Base-by-base conservation (phyloP, 53 echinoderm and acorn worm genomes). In the Henricia sp. region DNA sequence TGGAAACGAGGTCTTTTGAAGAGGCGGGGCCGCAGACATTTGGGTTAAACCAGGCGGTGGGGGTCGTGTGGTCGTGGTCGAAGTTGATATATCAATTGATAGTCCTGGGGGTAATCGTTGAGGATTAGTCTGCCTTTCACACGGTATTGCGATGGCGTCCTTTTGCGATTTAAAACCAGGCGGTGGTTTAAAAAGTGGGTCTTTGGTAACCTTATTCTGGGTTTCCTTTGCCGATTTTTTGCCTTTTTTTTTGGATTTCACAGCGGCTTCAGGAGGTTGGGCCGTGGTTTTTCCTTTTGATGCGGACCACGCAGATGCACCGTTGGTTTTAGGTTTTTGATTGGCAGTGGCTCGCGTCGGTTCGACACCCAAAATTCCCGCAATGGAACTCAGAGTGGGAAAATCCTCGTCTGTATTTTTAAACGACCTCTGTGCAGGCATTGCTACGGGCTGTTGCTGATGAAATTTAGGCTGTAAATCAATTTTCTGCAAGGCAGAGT, bases 381-480 rank as follows among this genome's bases (percentile, higher is more conserved):
- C 99, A 6, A 99, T 99, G 2, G 99, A 94, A 51, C 99, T 94
- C 48, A 99, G 37, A 9, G 94, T 94, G 2, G 94, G 94, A 24
- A 94, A 94, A 38, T 96, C 94, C 20, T 92, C 84, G 8, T 82
- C 35, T 12, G 42, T 48, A 25, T 77, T 62, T 6, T 20, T 3
- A 44, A 80, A 38, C 12, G 58, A 52, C 34, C 64, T 38, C 71
- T 24, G 78, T 8, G 62, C 62, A 13, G 62, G 63, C 46, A 44
- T 42, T 0, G 63, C 44, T 19, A 60, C 43, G 1, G 69, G 58
- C 19, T 71, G 56, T 25, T 40, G 10, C 52, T 32, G 19, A 35
- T 64, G 59, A 23, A 58, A 56, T 68, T 57, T 84, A 39, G 71
- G 55, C 58, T 57, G 68, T 10, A 52, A 52, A 37, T 67, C 68